Conservation (phyloP, 2,888 invertebrate species). For the Eugnorisma glareosa region DNA sequence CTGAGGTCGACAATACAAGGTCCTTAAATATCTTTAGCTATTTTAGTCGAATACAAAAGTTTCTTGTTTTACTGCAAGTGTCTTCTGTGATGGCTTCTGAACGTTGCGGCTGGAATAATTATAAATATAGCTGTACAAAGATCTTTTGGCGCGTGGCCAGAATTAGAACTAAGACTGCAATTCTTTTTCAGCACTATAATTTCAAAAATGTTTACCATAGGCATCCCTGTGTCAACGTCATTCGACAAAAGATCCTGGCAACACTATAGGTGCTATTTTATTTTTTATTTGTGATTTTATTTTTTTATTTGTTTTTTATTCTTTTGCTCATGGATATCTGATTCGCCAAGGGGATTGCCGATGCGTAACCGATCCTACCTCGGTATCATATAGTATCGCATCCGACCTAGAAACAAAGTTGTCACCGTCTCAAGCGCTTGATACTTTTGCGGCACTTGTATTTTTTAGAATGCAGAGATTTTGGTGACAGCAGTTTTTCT, state of each 20-base stretch:
- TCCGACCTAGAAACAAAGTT: conserved; percentile 1
- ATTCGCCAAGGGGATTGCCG: conserved; percentile 2
- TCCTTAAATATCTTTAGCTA: conserved; percentile 35
- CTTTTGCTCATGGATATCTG: conserved; percentile 5
- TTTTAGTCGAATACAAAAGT: conserved; percentile 5
- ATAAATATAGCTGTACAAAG: neutral
- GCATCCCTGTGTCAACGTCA: neutral
- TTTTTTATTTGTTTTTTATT: no score
- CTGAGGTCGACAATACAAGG: conserved; percentile 63
- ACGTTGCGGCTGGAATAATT: neutral
- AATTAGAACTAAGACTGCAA: neutral
- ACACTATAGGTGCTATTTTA: neutral
- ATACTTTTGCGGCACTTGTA: neutral
- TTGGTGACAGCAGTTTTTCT: no score
- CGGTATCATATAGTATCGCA: neutral
- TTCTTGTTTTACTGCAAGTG: neutral
- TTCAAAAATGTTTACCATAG: neutral
- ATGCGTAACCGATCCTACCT: conserved; percentile 17
- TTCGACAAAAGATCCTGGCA: neutral
- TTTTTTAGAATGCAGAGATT: no score
- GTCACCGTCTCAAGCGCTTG: no score
- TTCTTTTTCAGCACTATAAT: neutral
- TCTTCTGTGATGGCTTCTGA: neutral
- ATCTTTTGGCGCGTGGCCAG: neutral
- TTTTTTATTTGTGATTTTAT: no score